Base-by-base conservation (phyloP, 2,113 vertebrate species). In the Leptodactylus fuscus region DNA sequence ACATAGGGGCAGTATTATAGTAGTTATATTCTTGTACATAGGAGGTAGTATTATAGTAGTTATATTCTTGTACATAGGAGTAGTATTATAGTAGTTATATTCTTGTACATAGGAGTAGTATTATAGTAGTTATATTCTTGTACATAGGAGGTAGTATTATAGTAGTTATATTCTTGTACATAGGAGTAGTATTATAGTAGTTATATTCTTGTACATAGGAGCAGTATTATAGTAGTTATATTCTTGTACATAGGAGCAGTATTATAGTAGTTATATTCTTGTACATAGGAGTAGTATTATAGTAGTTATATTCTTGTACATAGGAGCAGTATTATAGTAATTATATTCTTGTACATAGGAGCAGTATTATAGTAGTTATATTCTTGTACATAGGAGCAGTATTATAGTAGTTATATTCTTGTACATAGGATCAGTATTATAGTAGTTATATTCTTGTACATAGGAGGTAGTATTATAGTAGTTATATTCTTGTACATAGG, bases 61-160 rank as follows among this genome's bases (percentile, higher is more conserved):
- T 60, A 62, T 62, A 62, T 62, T 13, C 49, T 62, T 62, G 58
- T 62, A 62, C 11, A 60, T 60, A 13, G 58, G 58, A 3, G 53
- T 7, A 58, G 22, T 58, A 58, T 58, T 53, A 53, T 53, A 53
- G 20, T 53, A 53, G 18, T 53, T 53, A 5, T 22, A 53, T 48
- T 9, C 44, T 48, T 48, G 44, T 48, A 48, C 10, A 11, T 48
- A 53, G 20, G 20, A n/a, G n/a, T 11, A 60, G 55, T 27, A 60
- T 60, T 60, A 60, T 60, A 60, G 55, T 60, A 60, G 55, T 60
- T 60, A 60, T 27, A 60, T 60, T 60, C 55, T 60, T 60, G 55
- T 60, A 60, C 15, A 60, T 60, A 60, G 55, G 55, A 9, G n/a
- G n/a, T n/a, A n/a, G n/a, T n/a, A n/a, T n/a, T 27, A 60, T 27